Conservation (phyloP, 2,888 invertebrate species). For the Nephrotoma appendiculata region DNA sequence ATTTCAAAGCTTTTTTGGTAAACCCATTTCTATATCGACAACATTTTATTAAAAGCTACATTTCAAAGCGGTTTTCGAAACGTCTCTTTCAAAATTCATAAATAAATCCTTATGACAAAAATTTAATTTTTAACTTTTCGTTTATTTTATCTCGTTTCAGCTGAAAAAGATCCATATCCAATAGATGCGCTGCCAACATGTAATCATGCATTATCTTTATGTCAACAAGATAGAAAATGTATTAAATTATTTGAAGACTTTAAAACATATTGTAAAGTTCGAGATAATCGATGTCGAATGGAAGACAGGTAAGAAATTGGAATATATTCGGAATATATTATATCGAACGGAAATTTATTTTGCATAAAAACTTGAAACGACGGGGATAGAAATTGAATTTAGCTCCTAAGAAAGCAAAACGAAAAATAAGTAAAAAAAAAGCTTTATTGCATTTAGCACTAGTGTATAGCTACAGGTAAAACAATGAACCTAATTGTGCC, state of each 20-base stretch:
- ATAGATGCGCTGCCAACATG: constrained; percentile 81
- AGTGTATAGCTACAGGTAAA: too few relatives aligned
- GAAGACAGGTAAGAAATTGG: constrained; percentile 57
- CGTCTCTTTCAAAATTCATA: background rate
- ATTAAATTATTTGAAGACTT: constrained; percentile 71
- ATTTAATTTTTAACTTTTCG: background rate
- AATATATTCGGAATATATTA: background rate
- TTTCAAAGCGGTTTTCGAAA: too few relatives aligned
- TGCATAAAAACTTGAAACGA: too few relatives aligned
- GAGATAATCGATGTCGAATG: constrained; percentile 78
- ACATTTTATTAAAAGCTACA: background rate
- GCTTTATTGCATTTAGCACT: too few relatives aligned
- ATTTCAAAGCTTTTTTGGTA: background rate
- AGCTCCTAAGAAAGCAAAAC: too few relatives aligned
- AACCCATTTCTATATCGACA: background rate
- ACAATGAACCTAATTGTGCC: too few relatives aligned
- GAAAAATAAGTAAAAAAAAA: too few relatives aligned
- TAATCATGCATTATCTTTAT: constrained; percentile 75
- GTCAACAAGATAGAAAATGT: constrained; percentile 68
- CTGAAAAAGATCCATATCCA: constrained; percentile 75
- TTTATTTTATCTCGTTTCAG: background rate
- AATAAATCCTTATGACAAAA: background rate
- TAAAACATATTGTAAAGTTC: constrained; percentile 73
- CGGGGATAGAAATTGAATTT: too few relatives aligned
- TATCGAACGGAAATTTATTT: too few relatives aligned